A percentile compares a stretch with the other conserved stretches of the same genome.
Conservation (phyloP, 2,113 vertebrate genomes). For the Pangasianodon gigas region DNA sequence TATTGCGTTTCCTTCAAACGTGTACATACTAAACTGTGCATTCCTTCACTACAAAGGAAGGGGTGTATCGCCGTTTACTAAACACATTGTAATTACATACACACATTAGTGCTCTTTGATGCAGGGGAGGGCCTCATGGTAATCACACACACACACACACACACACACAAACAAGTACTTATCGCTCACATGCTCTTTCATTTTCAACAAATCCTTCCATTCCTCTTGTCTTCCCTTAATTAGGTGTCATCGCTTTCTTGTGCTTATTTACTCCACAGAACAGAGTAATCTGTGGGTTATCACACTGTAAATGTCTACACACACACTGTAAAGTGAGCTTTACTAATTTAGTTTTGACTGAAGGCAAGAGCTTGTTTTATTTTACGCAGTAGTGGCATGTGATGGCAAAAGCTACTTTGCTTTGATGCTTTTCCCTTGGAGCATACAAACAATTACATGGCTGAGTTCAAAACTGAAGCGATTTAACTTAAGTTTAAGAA, state of each 20-base stretch:
- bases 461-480: constrained; percentile 3
- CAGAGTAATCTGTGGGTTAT: constrained; percentile 28
- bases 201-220: constrained; percentile 44
- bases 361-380: constrained; percentile 25
- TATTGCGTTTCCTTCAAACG: neutral
- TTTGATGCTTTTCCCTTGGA: constrained; percentile 18
- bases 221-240: constrained; percentile 26
- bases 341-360: constrained; percentile 1
- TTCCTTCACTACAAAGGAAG: constrained; percentile 37
- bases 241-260: constrained; percentile 24
- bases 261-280: constrained; percentile 37
- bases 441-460: neutral
- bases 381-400: constrained; percentile 19
- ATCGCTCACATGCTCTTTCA: constrained; percentile 33
- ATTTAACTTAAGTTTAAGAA: neutral
- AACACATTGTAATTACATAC: constrained; percentile 50
- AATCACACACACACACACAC: constrained; percentile 32
- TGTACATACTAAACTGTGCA: neutral
- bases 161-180: constrained; percentile 35
- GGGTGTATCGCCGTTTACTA: constrained; percentile 23
- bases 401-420: neutral
- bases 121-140: constrained; percentile 16
- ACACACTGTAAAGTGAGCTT: neutral
- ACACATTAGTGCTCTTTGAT: constrained; percentile 47
- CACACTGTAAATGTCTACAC: constrained; percentile 40